Percentiles rank a stretch among this genome's conserved stretches.
Conservation (phyloP, 2,797 vertebrate species). For the Mycteria americana region DNA sequence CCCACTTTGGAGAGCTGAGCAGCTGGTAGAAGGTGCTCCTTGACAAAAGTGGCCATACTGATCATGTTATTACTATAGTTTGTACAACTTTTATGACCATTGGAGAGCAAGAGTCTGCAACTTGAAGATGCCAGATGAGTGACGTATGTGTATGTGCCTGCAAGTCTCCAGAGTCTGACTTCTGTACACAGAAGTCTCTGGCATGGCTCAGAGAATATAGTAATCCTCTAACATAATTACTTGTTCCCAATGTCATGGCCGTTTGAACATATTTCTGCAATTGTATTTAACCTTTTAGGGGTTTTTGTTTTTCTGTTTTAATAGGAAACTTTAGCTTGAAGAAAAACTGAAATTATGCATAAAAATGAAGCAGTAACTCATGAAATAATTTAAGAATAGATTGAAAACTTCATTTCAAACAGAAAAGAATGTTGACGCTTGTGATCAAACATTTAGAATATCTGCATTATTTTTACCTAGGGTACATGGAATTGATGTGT, state of each 20-base stretch:
- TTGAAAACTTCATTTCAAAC: neutral
- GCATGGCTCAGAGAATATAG: neutral
- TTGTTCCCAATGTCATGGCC: neutral
- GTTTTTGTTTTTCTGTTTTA: neutral
- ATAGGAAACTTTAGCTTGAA: neutral
- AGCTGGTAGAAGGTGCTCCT: neutral
- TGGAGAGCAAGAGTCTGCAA: neutral
- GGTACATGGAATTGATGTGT: neutral
- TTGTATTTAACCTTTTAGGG: neutral
- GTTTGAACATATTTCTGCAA: neutral
- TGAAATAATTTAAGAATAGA: neutral
- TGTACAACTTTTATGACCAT: neutral
- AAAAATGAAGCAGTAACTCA: neutral
- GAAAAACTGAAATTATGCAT: neutral
- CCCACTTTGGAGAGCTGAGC: neutral
- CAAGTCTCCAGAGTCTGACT: neutral
- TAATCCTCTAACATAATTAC: neutral
- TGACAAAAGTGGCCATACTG: neutral
- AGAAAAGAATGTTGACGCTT: neutral
- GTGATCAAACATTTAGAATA: neutral
- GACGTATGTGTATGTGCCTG: neutral
- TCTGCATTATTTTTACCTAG: conserved; percentile 30
- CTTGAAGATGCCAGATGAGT: neutral
- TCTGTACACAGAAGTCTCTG: neutral
- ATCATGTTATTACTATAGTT: neutral